Base-by-base conservation (phyloP, 37 sponge, comb jelly and placozoan species). In the Cliona cf. orientalis region DNA sequence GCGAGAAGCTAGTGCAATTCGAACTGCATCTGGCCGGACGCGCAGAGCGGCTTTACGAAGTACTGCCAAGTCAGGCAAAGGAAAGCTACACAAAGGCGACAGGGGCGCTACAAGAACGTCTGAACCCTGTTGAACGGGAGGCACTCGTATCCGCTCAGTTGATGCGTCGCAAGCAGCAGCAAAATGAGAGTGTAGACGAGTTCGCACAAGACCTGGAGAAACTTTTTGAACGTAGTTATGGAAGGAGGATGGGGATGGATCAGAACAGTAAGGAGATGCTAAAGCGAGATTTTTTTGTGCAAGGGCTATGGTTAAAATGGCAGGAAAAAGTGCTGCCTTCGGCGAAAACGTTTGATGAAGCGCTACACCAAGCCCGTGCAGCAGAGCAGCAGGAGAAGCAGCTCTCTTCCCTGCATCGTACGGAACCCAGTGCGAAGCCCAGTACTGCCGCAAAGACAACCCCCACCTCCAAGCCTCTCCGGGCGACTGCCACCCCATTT, bases 181-280 rank as follows among this genome's bases (percentile, higher is more conserved):
- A 5, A 0, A 59, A 34, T 0, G 81, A 81, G 31, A n/a, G 42
- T 31, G 81, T 81, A 2, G 72, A 69, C 28, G 59, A 57, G 6
- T 70, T 25, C 53, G 72, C 46, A 1, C 31, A 53, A 7, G 81
- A 81, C n/a, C 57, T 81, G 1, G 81, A 81, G 42, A n/a, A 29
- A 32, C 37, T 81, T 42, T 81, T 81, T 69, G 81, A 81, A n/a
- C 11, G 23, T 3, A 80, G 81, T 22, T 80, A 80, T 69, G 81
- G 81, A 55, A 25, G 38, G 7, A 31, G 81, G 25, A 19, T 41
- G 36, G 81, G 46, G 2, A 42, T 81, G 59, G 81, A 81, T 56
- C 72, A 2, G 14, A 29, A 23, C 1, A 31, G n/a, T 29, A 61
- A 63, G 43, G 78, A 33, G 41, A 14, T 61, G 5, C 55, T 81